These are phyloP conservation scores for Corynorhinus townsendii DNA, from an alignment of 2,113 vertebrate genomes.

Conservation along the genomic window DNA sequence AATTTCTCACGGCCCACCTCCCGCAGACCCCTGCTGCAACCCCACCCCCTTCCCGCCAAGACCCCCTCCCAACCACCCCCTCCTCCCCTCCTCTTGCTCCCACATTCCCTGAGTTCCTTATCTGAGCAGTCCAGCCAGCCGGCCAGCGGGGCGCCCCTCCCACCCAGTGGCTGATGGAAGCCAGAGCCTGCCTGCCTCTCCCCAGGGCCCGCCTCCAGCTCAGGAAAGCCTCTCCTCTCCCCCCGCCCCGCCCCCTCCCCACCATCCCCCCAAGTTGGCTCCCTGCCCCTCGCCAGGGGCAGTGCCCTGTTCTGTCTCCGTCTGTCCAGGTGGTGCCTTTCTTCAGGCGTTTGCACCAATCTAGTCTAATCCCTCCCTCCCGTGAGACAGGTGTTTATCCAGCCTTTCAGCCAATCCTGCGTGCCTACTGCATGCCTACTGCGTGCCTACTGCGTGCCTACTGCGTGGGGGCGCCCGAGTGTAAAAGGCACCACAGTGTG, in stretches of 20 bases:
- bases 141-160: background rate
- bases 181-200: background rate
- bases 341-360: accelerated
- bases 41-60: background rate
- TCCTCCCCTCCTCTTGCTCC: background rate
- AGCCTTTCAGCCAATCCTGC: background rate
- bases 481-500: accelerated
- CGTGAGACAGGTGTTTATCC: background rate
- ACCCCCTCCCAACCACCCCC: no score
- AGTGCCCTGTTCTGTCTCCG: accelerated
- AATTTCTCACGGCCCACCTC: background rate
- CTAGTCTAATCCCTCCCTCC: no score
- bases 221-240: background rate
- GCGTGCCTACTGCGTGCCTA: accelerated
- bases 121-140: background rate
- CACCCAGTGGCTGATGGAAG: background rate
- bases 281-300: accelerated
- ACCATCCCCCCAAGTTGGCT: accelerated
- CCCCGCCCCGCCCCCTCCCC: no score
- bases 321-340: accelerated
- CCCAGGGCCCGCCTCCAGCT: background rate
- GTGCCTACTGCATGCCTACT: no score
- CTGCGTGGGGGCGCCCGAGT: background rate
- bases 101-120: background rate
- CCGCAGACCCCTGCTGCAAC: background rate